A percentile compares a stretch with the other conserved stretches of the same genome.
These are phyloP conservation scores for Periophthalmus magnuspinnatus DNA, from an alignment of 2,797 vertebrate genomes.

Conservation along the genomic window DNA sequence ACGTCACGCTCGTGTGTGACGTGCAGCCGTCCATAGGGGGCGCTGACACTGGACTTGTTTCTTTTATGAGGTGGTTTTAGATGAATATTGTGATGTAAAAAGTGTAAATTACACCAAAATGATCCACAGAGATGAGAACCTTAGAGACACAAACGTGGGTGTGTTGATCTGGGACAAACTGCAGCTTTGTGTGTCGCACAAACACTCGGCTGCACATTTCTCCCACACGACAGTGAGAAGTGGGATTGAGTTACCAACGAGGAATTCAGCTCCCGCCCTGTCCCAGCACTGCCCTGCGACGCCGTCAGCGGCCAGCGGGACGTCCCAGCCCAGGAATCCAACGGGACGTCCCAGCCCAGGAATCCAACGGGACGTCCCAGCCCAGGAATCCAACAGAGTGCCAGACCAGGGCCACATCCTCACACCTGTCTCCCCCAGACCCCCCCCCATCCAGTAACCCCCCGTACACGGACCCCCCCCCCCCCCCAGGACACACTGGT, in stretches of 20 bases:
- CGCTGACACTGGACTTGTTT: too few relatives aligned
- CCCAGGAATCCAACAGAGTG: slow-evolving; percentile 44
- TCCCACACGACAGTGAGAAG: slow-evolving; percentile 63
- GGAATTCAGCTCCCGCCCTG: slow-evolving; percentile 59
- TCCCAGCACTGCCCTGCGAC: slow-evolving; percentile 20
- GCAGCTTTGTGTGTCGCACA: slow-evolving; percentile 62
- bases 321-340: slow-evolving; percentile 50
- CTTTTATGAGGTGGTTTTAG: too few relatives aligned
- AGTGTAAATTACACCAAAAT: too few relatives aligned
- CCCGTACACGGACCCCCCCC: slow-evolving; percentile 34
- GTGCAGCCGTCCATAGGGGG: too few relatives aligned
- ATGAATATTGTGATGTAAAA: too few relatives aligned
- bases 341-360: slow-evolving; percentile 40
- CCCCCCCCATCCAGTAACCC: slow-evolving; percentile 43
- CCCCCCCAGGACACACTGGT: slow-evolving; percentile 65
- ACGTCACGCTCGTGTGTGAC: too few relatives aligned
- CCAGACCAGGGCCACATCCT: slow-evolving; percentile 27
- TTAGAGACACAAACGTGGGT: too few relatives aligned
- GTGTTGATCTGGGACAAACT: slow-evolving; percentile 57
- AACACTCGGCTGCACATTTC: slow-evolving; percentile 66
- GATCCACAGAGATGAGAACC: too few relatives aligned
- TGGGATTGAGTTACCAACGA: slow-evolving; percentile 59
- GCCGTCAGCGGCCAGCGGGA: slow-evolving; percentile 30
- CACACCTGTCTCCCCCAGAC: slow-evolving; percentile 59
- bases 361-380: slow-evolving; percentile 45